Evolutionary conservation across 1,140 invertebrate species (phyloP).

Genomic region (Meloidogyne hapla): DNA sequence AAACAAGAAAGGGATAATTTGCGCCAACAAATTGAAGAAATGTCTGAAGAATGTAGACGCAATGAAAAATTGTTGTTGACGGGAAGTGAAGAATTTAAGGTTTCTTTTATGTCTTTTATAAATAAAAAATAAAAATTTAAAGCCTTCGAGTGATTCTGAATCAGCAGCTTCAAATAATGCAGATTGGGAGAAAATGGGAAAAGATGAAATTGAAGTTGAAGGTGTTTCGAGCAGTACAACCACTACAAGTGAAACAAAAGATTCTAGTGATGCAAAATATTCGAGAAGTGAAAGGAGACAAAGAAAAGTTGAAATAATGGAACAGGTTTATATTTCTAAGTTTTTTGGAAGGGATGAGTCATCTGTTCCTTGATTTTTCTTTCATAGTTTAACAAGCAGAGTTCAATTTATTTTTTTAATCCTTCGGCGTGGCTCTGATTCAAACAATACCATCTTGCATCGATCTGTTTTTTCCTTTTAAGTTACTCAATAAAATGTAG

Average conservation of each 20-base stretch:
- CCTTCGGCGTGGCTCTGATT: too few relatives aligned
- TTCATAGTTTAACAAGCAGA: too few relatives aligned
- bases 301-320: constrained; percentile 7
- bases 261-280: background rate
- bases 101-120: background rate
- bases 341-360: background rate
- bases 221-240: constrained; percentile 19
- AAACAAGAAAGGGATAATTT: constrained; percentile 4
- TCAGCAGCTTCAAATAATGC: constrained; percentile 31
- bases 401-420: too few relatives aligned
- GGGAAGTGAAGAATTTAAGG: constrained; percentile 27
- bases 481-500: too few relatives aligned
- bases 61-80: constrained; percentile 10
- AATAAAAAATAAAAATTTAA: constrained; percentile 11
- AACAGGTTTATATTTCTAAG: background rate
- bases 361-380: too few relatives aligned
- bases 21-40: background rate
- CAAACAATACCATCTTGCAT: too few relatives aligned
- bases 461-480: too few relatives aligned
- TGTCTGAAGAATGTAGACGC: background rate
- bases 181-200: constrained; percentile 42
- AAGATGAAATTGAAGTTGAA: constrained; percentile 24
- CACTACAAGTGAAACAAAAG: constrained; percentile 11
- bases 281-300: background rate
- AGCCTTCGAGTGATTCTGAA: constrained; percentile 36